Conservation (phyloP, 2,113 vertebrate genomes). For the Microcebus tavaratra region DNA sequence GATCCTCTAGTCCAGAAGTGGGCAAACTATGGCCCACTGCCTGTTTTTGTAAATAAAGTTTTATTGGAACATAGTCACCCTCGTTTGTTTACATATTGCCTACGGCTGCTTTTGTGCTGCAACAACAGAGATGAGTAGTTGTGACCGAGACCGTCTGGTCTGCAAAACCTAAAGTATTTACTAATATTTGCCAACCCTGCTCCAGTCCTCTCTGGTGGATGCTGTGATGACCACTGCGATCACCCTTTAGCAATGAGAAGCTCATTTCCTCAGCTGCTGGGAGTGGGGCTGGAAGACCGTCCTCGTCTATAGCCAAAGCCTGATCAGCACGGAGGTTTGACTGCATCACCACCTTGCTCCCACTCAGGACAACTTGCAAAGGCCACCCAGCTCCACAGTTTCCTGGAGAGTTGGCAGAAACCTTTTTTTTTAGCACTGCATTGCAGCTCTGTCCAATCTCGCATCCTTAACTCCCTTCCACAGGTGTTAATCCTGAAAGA, state of each 20-base stretch:
- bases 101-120: neutral
- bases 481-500: neutral
- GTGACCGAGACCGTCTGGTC: neutral
- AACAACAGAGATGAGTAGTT: neutral
- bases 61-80: neutral
- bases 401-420: neutral
- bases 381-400: neutral
- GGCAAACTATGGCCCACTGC: neutral
- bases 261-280: neutral
- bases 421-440: neutral
- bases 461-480: neutral
- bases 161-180: neutral
- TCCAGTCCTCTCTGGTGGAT: neutral
- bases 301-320: neutral
- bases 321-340: neutral
- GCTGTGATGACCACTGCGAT: neutral
- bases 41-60: slow-evolving; percentile 37
- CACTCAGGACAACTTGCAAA: neutral
- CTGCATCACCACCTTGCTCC: neutral
- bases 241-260: neutral
- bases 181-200: neutral
- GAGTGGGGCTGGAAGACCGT: neutral
- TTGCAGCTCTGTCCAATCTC: neutral
- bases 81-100: neutral
- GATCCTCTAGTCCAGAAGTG: neutral